These are phyloP conservation scores for Ornithorhynchus anatinus DNA, from an alignment of 2,113 vertebrate genomes.

Conservation along the genomic window DNA sequence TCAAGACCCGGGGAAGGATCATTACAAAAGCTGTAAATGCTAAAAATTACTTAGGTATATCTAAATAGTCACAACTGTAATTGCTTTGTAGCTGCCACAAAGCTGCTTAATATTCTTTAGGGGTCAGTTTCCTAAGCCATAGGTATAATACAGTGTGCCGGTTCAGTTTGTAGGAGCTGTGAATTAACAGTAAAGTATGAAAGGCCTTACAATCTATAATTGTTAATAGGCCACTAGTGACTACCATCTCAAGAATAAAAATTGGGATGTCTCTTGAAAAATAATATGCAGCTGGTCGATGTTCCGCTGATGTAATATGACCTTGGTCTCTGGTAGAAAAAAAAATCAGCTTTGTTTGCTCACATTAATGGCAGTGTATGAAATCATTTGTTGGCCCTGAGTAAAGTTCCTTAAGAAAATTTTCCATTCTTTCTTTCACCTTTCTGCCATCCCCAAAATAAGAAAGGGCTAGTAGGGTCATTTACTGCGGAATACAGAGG, in stretches of 20 bases:
- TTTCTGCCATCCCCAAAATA: slow-evolving; percentile 17
- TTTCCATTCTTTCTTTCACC: slow-evolving; percentile 27
- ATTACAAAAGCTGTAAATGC: slow-evolving; percentile 29
- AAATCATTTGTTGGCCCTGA: slow-evolving; percentile 44
- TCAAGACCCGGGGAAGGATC: slow-evolving; percentile 26
- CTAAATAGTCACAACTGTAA: slow-evolving; percentile 44
- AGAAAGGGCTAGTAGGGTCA: slow-evolving; percentile 17
- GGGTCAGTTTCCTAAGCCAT: slow-evolving; percentile 37
- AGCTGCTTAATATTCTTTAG: slow-evolving; percentile 49
- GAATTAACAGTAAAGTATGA: slow-evolving; percentile 45
- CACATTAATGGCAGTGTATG: slow-evolving; percentile 35
- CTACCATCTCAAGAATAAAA: slow-evolving; percentile 47
- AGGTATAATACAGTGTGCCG: slow-evolving; percentile 24
- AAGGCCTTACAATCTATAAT: slow-evolving; percentile 47
- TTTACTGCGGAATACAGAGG: slow-evolving; percentile 30
- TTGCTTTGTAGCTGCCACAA: slow-evolving; percentile 45
- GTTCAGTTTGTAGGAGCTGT: slow-evolving; percentile 9
- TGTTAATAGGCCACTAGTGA: slow-evolving; percentile 56
- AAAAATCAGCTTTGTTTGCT: slow-evolving; percentile 5
- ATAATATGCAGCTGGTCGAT: slow-evolving; percentile 42
- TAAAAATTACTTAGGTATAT: slow-evolving; percentile 46
- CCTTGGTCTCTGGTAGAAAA: slow-evolving; percentile 48
- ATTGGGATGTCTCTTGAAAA: slow-evolving; percentile 22
- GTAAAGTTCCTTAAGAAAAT: slow-evolving; percentile 33
- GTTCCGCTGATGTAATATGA: slow-evolving; percentile 44